Conservation (phyloP, 2,113 vertebrate genomes). For the Catagonus wagneri region DNA sequence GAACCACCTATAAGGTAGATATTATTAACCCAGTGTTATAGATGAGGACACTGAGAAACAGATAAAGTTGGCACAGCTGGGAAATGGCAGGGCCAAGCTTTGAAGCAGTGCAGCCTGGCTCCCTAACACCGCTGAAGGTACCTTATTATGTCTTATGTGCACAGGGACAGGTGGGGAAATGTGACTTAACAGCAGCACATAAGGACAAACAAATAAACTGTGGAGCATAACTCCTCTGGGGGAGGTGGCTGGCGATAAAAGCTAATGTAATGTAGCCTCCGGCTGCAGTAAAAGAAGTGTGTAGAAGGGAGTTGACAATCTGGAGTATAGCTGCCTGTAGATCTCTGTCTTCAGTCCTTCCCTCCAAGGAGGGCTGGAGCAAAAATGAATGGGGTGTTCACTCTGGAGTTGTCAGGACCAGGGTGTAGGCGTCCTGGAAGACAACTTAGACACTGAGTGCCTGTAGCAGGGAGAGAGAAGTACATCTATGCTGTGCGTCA, state of each 20-base stretch:
- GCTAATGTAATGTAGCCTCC: slow-evolving; percentile 71
- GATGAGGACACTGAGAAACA: background rate
- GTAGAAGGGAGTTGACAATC: slow-evolving; percentile 44
- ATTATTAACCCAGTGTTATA: background rate
- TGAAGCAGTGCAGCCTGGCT: background rate
- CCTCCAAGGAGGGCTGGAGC: background rate
- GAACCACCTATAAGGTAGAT: background rate
- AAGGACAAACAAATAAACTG: slow-evolving; percentile 71
- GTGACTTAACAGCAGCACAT: slow-evolving; percentile 50
- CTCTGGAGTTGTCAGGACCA: background rate
- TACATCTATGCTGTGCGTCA: background rate
- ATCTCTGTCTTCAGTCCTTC: background rate
- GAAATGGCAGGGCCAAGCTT: background rate
- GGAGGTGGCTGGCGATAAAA: slow-evolving; percentile 76
- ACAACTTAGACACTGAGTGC: background rate
- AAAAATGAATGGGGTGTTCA: background rate
- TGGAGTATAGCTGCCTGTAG: background rate
- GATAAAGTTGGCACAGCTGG: fast-evolving
- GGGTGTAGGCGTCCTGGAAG: background rate
- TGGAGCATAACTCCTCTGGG: slow-evolving; percentile 69
- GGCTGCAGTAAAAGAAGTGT: slow-evolving; percentile 63
- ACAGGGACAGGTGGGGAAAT: slow-evolving; percentile 58
- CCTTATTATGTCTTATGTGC: background rate
- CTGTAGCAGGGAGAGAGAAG: background rate
- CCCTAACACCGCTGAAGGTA: background rate